Percentiles rank a stretch among this genome's conserved stretches.
Conservation (phyloP, 2,797 vertebrate species). For the Chloroceryle inda region DNA sequence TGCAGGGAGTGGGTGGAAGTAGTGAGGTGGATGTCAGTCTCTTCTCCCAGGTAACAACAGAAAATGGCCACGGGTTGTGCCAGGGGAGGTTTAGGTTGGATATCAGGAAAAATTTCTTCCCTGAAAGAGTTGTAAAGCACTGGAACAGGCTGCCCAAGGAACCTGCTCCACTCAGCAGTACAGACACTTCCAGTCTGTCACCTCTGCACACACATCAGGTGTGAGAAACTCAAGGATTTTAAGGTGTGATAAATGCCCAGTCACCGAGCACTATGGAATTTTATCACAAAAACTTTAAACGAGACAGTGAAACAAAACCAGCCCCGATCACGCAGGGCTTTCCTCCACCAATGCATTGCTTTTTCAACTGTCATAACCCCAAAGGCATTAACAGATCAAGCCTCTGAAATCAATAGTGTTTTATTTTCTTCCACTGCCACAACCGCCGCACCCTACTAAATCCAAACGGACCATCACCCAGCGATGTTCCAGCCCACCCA, state of each 20-base stretch:
- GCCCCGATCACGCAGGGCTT: neutral
- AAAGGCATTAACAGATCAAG: conserved; percentile 23
- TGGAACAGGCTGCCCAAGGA: neutral
- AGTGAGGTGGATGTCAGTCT: accelerated
- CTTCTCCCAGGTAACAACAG: neutral
- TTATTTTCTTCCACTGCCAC: conserved; percentile 53
- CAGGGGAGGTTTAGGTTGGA: neutral
- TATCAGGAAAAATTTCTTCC: neutral
- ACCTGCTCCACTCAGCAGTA: neutral
- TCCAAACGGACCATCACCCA: neutral
- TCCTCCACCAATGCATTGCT: neutral
- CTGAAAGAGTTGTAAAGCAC: neutral
- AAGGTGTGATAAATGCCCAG: neutral
- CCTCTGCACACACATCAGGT: neutral
- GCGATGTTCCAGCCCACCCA: neutral
- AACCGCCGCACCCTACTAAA: neutral
- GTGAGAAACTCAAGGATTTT: neutral
- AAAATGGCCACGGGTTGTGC: accelerated
- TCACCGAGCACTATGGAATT: neutral
- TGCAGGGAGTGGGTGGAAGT: neutral
- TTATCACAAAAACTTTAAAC: neutral
- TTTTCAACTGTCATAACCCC: neutral
- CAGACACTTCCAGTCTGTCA: neutral
- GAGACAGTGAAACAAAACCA: neutral
- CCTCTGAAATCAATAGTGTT: conserved; percentile 51